phyloP scores from a whole-genome alignment of 2,113 vertebrate genomes.

The Sigmodon hispidus region DNA sequence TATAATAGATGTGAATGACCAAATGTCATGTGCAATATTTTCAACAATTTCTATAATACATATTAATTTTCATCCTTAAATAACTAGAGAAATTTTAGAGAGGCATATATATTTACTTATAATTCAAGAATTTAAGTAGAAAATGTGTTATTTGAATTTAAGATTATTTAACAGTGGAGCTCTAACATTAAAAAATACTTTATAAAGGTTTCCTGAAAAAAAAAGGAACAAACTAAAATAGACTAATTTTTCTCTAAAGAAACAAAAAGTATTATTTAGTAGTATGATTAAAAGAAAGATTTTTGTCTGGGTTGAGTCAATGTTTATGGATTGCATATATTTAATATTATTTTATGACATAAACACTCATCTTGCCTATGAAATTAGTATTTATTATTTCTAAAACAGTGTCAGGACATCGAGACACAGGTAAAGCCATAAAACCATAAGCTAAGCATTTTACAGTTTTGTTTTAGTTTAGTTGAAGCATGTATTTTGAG shows the following conservation, averaged over 20 bases:
- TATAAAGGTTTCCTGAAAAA: not conserved
- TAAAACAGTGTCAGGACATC: not conserved
- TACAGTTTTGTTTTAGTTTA: not conserved
- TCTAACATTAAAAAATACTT: not conserved
- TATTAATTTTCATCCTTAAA: conserved; percentile 10
- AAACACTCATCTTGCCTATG: conserved; percentile 22
- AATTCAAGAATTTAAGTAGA: not conserved
- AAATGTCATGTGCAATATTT: not conserved
- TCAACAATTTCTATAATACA: not conserved
- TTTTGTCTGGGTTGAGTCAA: conserved; percentile 29
- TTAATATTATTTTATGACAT: conserved; percentile 5
- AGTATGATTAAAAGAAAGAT: not conserved
- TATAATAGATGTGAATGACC: not conserved
- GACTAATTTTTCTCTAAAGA: not conserved
- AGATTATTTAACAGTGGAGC: not conserved
- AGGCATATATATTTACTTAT: not conserved
- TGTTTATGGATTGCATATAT: not conserved
- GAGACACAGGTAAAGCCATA: not conserved
- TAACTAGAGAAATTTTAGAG: not conserved
- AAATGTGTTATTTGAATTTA: conserved; percentile 30
- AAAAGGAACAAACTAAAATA: not conserved
- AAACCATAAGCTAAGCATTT: not conserved
- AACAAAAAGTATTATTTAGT: conserved; percentile 10
- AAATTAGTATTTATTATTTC: not conserved
- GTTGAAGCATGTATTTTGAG: conserved; percentile 20